phyloP scores from a whole-genome alignment of 2,113 vertebrate species.

The Cranoglanis bouderius region DNA sequence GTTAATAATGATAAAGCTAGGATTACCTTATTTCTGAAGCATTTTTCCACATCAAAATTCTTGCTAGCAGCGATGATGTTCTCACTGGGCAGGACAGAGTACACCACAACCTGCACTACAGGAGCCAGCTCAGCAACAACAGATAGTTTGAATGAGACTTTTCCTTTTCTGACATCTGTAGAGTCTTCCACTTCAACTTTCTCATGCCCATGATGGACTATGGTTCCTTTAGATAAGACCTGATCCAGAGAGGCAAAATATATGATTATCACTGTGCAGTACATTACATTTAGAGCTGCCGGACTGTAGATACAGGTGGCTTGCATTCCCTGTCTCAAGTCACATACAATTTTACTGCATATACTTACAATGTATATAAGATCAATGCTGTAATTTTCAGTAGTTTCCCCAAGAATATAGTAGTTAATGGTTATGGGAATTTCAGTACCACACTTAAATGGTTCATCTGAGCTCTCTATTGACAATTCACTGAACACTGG shows the following conservation, averaged over 20 bases:
- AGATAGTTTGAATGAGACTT: slow-evolving; percentile 69
- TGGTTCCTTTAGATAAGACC: slow-evolving; percentile 74
- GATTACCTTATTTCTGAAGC: slow-evolving; percentile 82
- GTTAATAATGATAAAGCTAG: neutral
- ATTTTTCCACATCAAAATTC: slow-evolving; percentile 72
- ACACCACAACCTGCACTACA: slow-evolving; percentile 70
- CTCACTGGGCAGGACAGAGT: slow-evolving; percentile 74
- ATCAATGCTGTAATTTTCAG: slow-evolving; percentile 40
- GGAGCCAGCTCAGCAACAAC: slow-evolving; percentile 71
- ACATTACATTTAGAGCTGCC: neutral
- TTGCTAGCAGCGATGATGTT: slow-evolving; percentile 77
- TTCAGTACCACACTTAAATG: slow-evolving; percentile 58
- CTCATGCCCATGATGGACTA: slow-evolving; percentile 67
- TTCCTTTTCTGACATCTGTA: slow-evolving; percentile 64
- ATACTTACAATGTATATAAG: no score
- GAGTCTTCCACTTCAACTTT: no score
- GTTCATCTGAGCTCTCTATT: slow-evolving; percentile 48
- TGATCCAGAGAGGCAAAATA: slow-evolving; percentile 52
- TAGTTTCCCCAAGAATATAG: slow-evolving; percentile 60
- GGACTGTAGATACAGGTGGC: neutral
- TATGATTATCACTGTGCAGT: neutral
- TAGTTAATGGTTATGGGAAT: slow-evolving; percentile 59
- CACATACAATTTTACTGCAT: neutral
- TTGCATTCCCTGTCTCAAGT: neutral
- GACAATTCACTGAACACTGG: slow-evolving; percentile 60